Conservation (phyloP, 2,888 invertebrate species). For the Cryptosula pallasiana region DNA sequence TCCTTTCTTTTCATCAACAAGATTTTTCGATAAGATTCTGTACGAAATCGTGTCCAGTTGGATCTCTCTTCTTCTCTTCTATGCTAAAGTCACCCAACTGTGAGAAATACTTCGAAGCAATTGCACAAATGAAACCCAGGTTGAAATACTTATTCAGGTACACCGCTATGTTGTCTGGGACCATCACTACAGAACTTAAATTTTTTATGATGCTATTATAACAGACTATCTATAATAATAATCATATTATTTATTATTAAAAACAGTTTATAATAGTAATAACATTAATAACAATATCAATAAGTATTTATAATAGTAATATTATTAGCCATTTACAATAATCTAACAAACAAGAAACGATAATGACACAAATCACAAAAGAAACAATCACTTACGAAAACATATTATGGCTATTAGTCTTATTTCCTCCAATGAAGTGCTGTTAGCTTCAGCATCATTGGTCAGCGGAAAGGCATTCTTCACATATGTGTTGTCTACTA, state of each 20-base stretch:
- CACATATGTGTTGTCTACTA: neutral
- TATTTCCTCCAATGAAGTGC: neutral
- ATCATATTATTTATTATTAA: no score
- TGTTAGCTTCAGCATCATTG: neutral
- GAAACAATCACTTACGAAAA: conserved; percentile 6
- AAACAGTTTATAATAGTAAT: no score
- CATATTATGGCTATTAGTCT: neutral
- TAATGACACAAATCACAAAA: no score
- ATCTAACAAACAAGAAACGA: no score
- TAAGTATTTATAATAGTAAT: no score
- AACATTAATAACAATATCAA: no score
- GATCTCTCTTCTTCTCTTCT: neutral
- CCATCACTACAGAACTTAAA: no score
- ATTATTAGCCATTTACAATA: no score
- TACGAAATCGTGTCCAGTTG: neutral
- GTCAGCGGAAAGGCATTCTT: neutral
- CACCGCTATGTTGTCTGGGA: no score
- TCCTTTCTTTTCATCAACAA: neutral
- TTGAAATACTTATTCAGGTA: neutral
- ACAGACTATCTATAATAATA: no score
- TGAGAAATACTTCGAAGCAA: neutral
- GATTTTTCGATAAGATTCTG: neutral
- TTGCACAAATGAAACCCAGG: neutral
- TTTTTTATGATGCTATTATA: no score
- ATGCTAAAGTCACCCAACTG: neutral